Evolutionary conservation across 2,888 invertebrate genomes (phyloP).

Genomic region (Hipparchia semele): DNA sequence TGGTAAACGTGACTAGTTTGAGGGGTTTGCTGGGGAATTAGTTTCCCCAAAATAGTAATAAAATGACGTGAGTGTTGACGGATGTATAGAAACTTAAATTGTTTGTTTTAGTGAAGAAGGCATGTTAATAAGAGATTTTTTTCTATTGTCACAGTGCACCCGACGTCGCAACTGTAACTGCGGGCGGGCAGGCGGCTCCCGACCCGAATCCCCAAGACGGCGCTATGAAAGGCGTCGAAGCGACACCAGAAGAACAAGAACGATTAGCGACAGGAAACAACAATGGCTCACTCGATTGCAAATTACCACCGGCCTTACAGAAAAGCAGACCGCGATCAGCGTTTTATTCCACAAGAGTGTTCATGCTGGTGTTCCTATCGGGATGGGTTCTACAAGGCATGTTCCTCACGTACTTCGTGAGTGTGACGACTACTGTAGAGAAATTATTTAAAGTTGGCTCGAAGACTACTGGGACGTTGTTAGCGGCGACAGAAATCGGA

Average conservation of each 20-base stretch:
- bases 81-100: not conserved
- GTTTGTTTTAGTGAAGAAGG: not conserved
- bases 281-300: slow-evolving; percentile 91
- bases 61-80: slow-evolving; percentile 69
- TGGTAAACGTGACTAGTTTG: slow-evolving; percentile 2
- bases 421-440: slow-evolving; percentile 96
- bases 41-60: slow-evolving; percentile 25
- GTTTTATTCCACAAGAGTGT: slow-evolving; percentile 94
- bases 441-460: slow-evolving; percentile 96
- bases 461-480: slow-evolving; percentile 93
- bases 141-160: slow-evolving; percentile 71
- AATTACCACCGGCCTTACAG: slow-evolving; percentile 82
- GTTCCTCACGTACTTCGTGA: slow-evolving; percentile 97
- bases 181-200: slow-evolving; percentile 68
- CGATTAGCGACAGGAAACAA: slow-evolving; percentile 80
- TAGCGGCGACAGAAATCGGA: slow-evolving; percentile 96
- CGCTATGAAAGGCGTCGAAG: slow-evolving; percentile 79
- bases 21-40: not conserved
- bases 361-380: slow-evolving; percentile 93
- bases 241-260: slow-evolving; percentile 78
- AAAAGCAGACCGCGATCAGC: slow-evolving; percentile 85
- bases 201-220: slow-evolving; percentile 68
- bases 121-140: slow-evolving; percentile 39
- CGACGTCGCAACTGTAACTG: slow-evolving; percentile 61
- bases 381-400: slow-evolving; percentile 95